These are phyloP conservation scores for Brachionus manjavacas DNA, from an alignment of 1,140 invertebrate genomes.

Conservation along the genomic window DNA sequence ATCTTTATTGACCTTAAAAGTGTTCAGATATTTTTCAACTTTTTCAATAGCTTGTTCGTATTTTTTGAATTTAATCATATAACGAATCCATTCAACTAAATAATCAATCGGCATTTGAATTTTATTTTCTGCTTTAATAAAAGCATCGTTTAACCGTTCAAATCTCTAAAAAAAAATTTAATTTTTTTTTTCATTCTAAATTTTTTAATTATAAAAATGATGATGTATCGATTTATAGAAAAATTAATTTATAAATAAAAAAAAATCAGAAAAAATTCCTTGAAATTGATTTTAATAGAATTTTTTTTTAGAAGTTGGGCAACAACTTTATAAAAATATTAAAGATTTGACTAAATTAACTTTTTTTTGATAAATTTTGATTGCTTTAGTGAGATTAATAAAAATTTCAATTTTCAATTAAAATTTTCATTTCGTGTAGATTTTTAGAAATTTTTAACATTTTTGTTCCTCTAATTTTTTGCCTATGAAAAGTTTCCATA, in stretches of 20 bases:
- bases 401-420: too few relatives aligned
- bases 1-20: background rate
- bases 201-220: background rate
- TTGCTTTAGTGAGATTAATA: too few relatives aligned
- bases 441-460: too few relatives aligned
- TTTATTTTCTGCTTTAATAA: background rate
- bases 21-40: background rate
- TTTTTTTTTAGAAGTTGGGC: too few relatives aligned
- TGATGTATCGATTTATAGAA: background rate
- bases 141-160: slow-evolving; percentile 30
- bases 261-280: too few relatives aligned
- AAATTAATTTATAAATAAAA: too few relatives aligned
- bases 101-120: background rate
- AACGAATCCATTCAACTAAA: slow-evolving; percentile 20
- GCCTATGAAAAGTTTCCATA: too few relatives aligned
- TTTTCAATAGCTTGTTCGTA: background rate
- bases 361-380: too few relatives aligned
- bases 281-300: background rate
- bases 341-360: too few relatives aligned
- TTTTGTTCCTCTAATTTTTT: too few relatives aligned
- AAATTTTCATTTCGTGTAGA: too few relatives aligned
- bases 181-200: background rate
- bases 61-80: slow-evolving; percentile 19
- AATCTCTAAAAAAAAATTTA: slow-evolving; percentile 9
- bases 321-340: too few relatives aligned